phyloP scores from a whole-genome alignment of 2,888 invertebrate species.

The Caenorhabditis drosophilae region DNA sequence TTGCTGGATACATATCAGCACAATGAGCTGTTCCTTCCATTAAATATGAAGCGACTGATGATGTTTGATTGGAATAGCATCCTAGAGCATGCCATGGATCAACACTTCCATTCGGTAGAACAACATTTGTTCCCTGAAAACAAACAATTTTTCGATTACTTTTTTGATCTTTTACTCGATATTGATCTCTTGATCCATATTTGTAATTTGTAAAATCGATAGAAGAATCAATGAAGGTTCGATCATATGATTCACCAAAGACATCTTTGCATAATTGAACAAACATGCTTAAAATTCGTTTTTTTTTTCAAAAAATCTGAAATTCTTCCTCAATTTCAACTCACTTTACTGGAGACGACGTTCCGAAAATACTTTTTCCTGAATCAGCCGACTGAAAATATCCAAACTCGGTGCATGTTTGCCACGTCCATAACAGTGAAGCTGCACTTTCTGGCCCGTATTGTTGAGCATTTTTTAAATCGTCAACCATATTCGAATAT shows the following conservation, averaged over 20 bases:
- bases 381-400: slow-evolving; percentile 86
- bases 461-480: slow-evolving; percentile 23
- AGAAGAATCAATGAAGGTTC: slow-evolving; percentile 10
- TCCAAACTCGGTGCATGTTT: slow-evolving; percentile 94
- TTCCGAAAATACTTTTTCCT: slow-evolving; percentile 61
- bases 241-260: slow-evolving; percentile 33
- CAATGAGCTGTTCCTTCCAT: slow-evolving; percentile 54
- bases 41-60: slow-evolving; percentile 20
- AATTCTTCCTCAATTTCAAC: slow-evolving; percentile 7
- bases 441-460: slow-evolving; percentile 30
- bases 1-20: slow-evolving; percentile 54
- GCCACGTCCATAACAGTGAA: slow-evolving; percentile 86
- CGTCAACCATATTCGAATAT: slow-evolving; percentile 28
- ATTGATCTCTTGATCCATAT: slow-evolving; percentile 42
- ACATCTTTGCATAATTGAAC: slow-evolving; percentile 55
- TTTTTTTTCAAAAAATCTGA: not conserved
- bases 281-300: slow-evolving; percentile 40
- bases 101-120: slow-evolving; percentile 48
- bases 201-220: slow-evolving; percentile 29
- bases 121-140: slow-evolving; percentile 45
- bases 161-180: slow-evolving; percentile 13
- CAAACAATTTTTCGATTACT: not conserved
- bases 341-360: slow-evolving; percentile 55
- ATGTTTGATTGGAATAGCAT: slow-evolving; percentile 10
- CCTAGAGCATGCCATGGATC: slow-evolving; percentile 52